Percentiles rank a stretch among this genome's conserved stretches.
Conservation (phyloP, 2,113 vertebrate species). For the Excalfactoria chinensis region DNA sequence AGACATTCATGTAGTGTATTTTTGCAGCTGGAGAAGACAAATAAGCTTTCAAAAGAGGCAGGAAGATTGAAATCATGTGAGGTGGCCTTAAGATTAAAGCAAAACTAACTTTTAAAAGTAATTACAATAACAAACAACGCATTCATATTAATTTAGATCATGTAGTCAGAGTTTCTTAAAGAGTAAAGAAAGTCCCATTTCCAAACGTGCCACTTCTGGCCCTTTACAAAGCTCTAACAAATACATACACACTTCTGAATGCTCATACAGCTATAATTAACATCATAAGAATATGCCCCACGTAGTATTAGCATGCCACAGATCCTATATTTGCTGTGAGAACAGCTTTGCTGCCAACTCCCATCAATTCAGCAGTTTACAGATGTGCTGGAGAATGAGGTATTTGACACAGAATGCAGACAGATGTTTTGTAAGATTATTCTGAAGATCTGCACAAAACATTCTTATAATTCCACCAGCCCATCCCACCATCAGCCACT, state of each 20-base stretch:
- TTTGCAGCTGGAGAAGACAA: conserved; percentile 49
- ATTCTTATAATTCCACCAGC: neutral
- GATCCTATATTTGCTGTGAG: neutral
- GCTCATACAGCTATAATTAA: neutral
- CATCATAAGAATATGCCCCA: neutral
- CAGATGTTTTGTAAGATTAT: neutral
- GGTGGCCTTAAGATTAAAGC: neutral
- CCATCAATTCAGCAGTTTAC: neutral
- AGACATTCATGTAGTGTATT: conserved; percentile 5
- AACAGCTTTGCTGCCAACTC: neutral
- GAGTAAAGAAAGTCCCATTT: neutral
- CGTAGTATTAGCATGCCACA: neutral
- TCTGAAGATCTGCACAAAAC: neutral
- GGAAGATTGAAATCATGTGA: neutral
- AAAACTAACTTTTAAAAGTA: neutral
- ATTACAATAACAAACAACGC: neutral
- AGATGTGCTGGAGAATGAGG: neutral
- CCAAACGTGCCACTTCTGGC: neutral
- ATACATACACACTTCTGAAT: neutral
- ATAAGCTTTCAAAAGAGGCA: neutral
- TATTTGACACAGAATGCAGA: neutral
- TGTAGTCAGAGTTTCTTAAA: neutral
- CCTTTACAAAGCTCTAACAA: neutral
- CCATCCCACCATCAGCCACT: neutral
- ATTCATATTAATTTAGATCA: neutral